These are phyloP conservation scores for Diabrotica undecimpunctata DNA, from an alignment of 1,140 invertebrate species.

Conservation along the genomic window DNA sequence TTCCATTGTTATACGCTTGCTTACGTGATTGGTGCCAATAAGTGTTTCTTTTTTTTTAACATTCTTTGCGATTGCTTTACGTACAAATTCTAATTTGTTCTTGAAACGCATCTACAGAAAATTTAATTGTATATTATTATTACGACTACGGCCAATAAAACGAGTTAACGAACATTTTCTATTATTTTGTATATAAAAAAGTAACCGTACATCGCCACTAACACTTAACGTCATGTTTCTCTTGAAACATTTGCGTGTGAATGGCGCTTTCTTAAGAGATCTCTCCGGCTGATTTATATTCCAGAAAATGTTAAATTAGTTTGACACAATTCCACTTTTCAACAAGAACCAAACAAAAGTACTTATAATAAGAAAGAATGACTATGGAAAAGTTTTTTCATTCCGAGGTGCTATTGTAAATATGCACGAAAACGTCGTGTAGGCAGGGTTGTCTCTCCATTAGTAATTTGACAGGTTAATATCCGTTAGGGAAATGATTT, in stretches of 20 bases:
- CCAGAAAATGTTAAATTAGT: slow-evolving; percentile 17
- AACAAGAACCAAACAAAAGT: neutral
- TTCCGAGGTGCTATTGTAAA: no score
- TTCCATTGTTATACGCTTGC: no score
- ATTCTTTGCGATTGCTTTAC: no score
- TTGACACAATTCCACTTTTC: slow-evolving; percentile 18
- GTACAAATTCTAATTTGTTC: no score
- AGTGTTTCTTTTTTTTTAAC: no score
- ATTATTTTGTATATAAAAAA: neutral
- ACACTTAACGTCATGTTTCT: no score
- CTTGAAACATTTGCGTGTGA: neutral
- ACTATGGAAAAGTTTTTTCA: slow-evolving; percentile 13
- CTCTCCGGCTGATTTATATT: slow-evolving; percentile 5
- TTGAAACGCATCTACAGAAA: no score
- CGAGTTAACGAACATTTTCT: no score
- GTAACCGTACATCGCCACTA: neutral
- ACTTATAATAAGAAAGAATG: slow-evolving; percentile 7
- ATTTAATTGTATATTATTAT: no score
- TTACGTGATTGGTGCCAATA: no score
- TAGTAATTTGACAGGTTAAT: slow-evolving; percentile 7
- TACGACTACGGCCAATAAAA: no score
- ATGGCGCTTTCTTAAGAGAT: slow-evolving; percentile 4
- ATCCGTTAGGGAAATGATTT: slow-evolving; percentile 10
- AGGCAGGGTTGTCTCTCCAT: slow-evolving; percentile 6
- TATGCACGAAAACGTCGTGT: slow-evolving; percentile 1